phyloP scores from a whole-genome alignment of 2,888 invertebrate genomes.

The Antheraea yamamai region DNA sequence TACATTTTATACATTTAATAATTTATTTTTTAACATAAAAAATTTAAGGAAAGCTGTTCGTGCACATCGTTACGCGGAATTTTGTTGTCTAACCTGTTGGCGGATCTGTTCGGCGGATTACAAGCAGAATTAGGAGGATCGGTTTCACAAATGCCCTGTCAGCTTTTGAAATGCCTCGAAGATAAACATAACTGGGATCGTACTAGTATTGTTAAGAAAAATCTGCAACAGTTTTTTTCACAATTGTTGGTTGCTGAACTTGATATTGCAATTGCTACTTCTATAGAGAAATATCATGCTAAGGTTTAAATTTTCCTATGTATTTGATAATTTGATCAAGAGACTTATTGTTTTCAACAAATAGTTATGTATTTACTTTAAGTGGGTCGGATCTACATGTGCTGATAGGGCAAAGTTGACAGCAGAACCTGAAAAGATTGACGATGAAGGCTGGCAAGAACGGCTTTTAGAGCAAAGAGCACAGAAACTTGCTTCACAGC shows the following conservation, averaged over 20 bases:
- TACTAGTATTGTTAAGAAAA: constrained; percentile 54
- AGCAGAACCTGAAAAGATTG: constrained; percentile 38
- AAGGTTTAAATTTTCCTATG: constrained; percentile 45
- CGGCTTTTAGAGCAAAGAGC: constrained; percentile 58
- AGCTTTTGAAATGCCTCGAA: constrained; percentile 69
- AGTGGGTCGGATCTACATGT: constrained; percentile 70
- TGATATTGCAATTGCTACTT: constrained; percentile 70
- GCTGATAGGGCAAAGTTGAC: constrained; percentile 47
- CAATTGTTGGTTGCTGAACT: constrained; percentile 63
- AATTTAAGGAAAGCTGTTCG: constrained; percentile 64
- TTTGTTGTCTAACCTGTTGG: constrained; percentile 59
- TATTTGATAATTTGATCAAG: not conserved
- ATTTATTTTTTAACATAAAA: not conserved
- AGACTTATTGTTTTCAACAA: not conserved
- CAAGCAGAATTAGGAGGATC: constrained; percentile 55
- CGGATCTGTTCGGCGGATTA: constrained; percentile 64
- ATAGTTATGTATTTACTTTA: constrained; percentile 11
- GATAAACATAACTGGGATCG: constrained; percentile 72
- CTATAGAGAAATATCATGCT: constrained; percentile 71
- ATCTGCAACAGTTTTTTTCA: constrained; percentile 60
- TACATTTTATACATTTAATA: not conserved
- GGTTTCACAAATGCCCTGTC: constrained; percentile 64
- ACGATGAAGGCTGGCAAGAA: constrained; percentile 51
- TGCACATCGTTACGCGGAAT: constrained; percentile 64
- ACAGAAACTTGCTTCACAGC: constrained; percentile 54